These are phyloP conservation scores for Oreocharis arfaki DNA, from an alignment of 2,113 vertebrate genomes.

Conservation along the genomic window DNA sequence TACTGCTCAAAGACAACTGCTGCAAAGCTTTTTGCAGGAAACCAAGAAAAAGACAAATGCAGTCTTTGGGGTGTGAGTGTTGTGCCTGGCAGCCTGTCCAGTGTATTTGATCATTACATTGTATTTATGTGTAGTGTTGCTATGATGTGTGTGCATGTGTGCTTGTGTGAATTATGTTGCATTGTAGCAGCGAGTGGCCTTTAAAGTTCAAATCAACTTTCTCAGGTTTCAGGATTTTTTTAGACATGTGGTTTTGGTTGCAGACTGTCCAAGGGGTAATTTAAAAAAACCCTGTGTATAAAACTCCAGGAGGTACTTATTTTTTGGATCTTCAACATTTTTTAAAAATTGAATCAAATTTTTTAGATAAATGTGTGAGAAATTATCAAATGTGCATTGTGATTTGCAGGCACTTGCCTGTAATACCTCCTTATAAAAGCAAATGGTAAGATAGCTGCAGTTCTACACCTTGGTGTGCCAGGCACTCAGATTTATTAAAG, in stretches of 20 bases:
- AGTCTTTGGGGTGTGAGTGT: background rate
- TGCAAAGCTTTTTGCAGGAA: background rate
- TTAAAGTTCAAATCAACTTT: background rate
- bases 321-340: background rate
- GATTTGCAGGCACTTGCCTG: background rate
- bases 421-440: background rate
- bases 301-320: background rate
- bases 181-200: background rate
- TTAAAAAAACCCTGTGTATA: background rate
- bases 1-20: background rate
- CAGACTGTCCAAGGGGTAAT: background rate
- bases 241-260: background rate
- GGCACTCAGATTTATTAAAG: background rate
- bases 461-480: background rate
- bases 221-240: background rate
- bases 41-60: background rate
- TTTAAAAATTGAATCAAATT: background rate
- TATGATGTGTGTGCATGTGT: background rate
- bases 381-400: background rate
- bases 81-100: background rate
- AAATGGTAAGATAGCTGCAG: background rate
- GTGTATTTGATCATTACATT: background rate
- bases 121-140: rapidly evolving
- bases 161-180: rapidly evolving
- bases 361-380: background rate